Base-by-base conservation (phyloP, 2,113 vertebrate genomes). In the Pseudorhombus dupliciocellatus region DNA sequence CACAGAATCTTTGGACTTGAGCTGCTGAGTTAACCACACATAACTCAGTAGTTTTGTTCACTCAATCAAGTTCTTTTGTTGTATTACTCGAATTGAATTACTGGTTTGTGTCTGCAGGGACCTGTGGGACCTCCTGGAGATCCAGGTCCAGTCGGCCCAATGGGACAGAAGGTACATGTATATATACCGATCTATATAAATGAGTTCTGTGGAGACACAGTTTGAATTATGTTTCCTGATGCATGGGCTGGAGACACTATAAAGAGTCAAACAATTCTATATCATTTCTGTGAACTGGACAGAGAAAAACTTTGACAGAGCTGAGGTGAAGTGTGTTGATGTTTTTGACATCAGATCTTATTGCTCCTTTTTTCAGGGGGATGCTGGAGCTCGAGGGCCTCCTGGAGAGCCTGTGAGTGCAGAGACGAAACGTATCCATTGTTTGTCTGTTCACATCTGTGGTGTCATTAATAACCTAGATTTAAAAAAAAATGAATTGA, bases 91-190 rank as follows among this genome's bases (percentile, higher is more conserved):
- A 31, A 8, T 46, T 46, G 37, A 40, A 4, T 34, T 9, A 6
- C 30, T 31, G 1, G 0, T 7, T 3, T 50, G 18, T 50, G 5
- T 81, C 69, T 60, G 28, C 76, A 99, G 97, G 97, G 97, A 76
- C 89, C 95, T 54, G 95, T 95, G 54, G 97, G 97, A 85, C 95
- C 96, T 80, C 89, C 94, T 83, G 97, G 97, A 75, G 94, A 93
- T 37, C 60, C 65, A 34, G 97, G 96, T 12, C 52, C 87, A 7
- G 31, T 81, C 58, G 97, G 97, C 44, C 80, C 77, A 55, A 84
- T 89, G 81, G 96, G 97, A 63, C 88, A 90, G 77, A 99, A 97
- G 88, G 97, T 98, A 92, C 85, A 2, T 28, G 26, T 28, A 90
- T 93, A 59, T 25, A 50, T 65, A 12, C 20, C 7, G 7, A 4